Evolutionary conservation across 2,888 invertebrate genomes (phyloP).

Genomic region (Caprella mutica): DNA sequence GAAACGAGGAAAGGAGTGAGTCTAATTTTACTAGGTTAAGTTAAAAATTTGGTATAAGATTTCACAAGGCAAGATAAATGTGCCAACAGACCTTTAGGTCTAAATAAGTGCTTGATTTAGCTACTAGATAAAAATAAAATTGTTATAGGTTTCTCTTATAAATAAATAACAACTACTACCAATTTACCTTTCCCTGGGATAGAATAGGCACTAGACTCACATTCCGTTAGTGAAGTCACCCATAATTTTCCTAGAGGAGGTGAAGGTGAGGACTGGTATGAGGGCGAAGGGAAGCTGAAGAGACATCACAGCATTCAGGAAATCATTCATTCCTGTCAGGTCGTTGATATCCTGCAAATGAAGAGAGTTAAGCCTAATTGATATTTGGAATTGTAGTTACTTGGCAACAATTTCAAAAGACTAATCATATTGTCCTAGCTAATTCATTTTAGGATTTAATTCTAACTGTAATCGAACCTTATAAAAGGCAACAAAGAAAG

Average conservation of each 20-base stretch:
- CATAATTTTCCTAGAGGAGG: slow-evolving; percentile 66
- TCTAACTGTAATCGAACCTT: slow-evolving; percentile 15
- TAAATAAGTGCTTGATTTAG: too few species aligned
- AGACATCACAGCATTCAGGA: slow-evolving; percentile 74
- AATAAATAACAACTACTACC: background rate
- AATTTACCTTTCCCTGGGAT: too few species aligned
- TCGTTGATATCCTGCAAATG: slow-evolving; percentile 56
- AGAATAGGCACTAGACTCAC: too few species aligned
- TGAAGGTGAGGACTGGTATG: slow-evolving; percentile 74
- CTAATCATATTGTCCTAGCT: too few species aligned
- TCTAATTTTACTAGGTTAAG: too few species aligned
- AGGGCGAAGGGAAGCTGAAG: slow-evolving; percentile 77
- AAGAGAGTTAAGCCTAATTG: background rate
- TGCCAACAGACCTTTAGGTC: background rate
- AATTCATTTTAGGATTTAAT: background rate
- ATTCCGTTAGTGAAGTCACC: slow-evolving; percentile 68
- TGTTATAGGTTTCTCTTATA: background rate
- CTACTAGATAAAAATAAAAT: slow-evolving; percentile 1
- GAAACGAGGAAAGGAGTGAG: too few species aligned
- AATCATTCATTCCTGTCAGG: slow-evolving; percentile 68
- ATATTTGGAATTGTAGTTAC: too few species aligned
- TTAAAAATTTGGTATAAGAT: background rate
- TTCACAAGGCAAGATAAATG: background rate
- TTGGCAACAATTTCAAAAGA: too few species aligned
- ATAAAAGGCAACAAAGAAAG: slow-evolving; percentile 52